Base-by-base conservation (phyloP, 2,797 vertebrate genomes). In the Pseudochaenichthys georgianus region DNA sequence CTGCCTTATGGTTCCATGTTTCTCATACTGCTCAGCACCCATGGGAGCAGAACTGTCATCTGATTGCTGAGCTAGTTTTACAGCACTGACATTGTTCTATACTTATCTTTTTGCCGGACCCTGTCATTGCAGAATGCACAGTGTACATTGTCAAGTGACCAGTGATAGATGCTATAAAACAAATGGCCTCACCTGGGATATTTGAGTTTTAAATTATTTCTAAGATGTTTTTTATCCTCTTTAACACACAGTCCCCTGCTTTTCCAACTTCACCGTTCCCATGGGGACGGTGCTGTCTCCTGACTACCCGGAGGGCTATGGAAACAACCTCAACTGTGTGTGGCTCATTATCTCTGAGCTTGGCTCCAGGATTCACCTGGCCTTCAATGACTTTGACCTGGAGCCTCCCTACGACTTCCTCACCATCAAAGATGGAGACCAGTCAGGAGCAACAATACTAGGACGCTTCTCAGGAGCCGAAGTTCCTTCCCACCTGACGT, bases 261-360 rank as follows among this genome's bases (percentile, higher is more conserved):
- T 99, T 80, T 99, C 98, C 82, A 99, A 99, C 95, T 99, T 99
- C 86, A 99, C 98, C 13, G 97, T 97, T 52, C 96, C 98, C 0
- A 96, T 97, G 95, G 98, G 98, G 72, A 99, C 98, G 0, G 98
- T 99, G 42, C 94, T 99, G 82, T 99, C 98, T 64, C 98, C 98
- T 1, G 98, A 99, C 89, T 99, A 99, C 91, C 98, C 98, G 34
- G 98, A 99, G 68, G 98, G 98, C 63, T 99, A 99, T 57, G 98
- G 98, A n/a, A 99, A 99, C 94, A 99, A 99, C 86, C 94, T 99
- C 85, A 99, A 99, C 87, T 99, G 98, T 21, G 97, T 99, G 75
- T 99, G 98, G 98, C 96, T 98, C 75, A 98, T 99, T 74, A 97
- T 99, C 89, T 97, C 98, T 2, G 97, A 98, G 77, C 93, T 95